Percentiles rank a stretch among this genome's conserved stretches.
These are phyloP conservation scores for Drosophila mauritiana DNA, from an alignment of 1,140 invertebrate species.

Conservation along the genomic window DNA sequence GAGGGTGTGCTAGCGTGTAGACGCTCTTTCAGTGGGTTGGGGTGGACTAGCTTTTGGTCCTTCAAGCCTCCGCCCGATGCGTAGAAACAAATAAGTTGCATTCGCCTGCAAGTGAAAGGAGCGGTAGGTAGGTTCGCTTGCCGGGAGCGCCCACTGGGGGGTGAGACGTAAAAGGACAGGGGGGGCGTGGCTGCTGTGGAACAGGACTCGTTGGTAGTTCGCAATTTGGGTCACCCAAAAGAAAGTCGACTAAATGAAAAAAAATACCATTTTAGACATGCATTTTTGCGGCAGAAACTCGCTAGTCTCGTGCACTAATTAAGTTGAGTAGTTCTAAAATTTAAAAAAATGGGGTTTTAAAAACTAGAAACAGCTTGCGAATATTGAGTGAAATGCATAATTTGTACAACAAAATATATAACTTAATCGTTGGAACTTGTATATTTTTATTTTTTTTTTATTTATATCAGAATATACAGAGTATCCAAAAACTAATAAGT, in stretches of 20 bases:
- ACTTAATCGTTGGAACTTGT: too few species aligned
- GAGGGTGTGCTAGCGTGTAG: slow-evolving; percentile 8
- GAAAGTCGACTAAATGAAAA: slow-evolving; percentile 33
- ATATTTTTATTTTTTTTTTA: too few species aligned
- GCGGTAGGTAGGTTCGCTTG: too few species aligned
- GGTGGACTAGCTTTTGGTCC: slow-evolving; percentile 12
- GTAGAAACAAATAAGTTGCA: slow-evolving; percentile 56
- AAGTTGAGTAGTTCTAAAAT: not conserved
- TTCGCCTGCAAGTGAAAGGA: slow-evolving; percentile 25
- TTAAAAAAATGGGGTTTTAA: too few species aligned
- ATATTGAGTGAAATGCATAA: too few species aligned
- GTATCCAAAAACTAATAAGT: too few species aligned
- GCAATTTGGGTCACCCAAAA: slow-evolving; percentile 53
- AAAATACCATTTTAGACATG: slow-evolving; percentile 11
- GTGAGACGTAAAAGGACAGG: too few species aligned
- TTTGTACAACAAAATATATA: too few species aligned
- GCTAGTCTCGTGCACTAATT: not conserved
- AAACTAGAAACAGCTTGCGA: too few species aligned
- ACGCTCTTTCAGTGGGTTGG: slow-evolving; percentile 18
- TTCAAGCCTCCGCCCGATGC: slow-evolving; percentile 45
- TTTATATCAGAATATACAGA: too few species aligned
- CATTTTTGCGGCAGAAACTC: not conserved
- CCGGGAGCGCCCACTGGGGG: not conserved
- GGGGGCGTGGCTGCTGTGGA: slow-evolving; percentile 29
- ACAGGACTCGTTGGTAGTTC: slow-evolving; percentile 43